Conservation (phyloP, 2,113 vertebrate species). For the Malurus alboscapulatus region DNA sequence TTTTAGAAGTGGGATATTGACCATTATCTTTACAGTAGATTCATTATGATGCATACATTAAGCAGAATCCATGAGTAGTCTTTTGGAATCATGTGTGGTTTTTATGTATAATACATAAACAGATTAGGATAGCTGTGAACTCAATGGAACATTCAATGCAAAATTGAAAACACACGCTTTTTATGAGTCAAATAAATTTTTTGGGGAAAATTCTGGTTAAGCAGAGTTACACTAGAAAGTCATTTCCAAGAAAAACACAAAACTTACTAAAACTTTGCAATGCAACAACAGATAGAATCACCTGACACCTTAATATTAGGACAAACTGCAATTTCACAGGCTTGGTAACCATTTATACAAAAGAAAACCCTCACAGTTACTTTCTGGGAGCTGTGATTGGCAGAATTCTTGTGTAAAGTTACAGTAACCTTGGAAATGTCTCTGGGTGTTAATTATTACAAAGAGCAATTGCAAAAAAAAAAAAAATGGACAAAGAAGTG, state of each 20-base stretch:
- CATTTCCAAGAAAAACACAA: background rate
- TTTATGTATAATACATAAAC: background rate
- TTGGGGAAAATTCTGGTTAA: background rate
- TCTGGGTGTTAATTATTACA: conserved; percentile 10
- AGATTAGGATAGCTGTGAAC: background rate
- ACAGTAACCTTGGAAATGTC: conserved; percentile 41
- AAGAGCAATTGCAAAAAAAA: background rate
- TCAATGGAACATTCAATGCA: background rate
- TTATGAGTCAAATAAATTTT: background rate
- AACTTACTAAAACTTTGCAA: background rate
- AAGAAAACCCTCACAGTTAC: background rate
- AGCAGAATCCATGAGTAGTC: background rate
- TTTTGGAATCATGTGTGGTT: background rate
- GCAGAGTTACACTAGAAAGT: background rate
- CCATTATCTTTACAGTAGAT: background rate
- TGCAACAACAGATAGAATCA: background rate
- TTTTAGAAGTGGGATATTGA: background rate
- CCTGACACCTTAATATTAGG: background rate
- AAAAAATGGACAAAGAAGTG: background rate
- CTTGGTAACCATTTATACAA: background rate
- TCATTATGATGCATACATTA: background rate
- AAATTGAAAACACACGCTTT: background rate
- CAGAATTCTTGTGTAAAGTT: background rate
- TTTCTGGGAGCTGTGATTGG: background rate
- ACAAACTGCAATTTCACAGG: background rate